Evolutionary conservation across 1,140 invertebrate genomes (phyloP).

Genomic region (Penaeus chinensis): DNA sequence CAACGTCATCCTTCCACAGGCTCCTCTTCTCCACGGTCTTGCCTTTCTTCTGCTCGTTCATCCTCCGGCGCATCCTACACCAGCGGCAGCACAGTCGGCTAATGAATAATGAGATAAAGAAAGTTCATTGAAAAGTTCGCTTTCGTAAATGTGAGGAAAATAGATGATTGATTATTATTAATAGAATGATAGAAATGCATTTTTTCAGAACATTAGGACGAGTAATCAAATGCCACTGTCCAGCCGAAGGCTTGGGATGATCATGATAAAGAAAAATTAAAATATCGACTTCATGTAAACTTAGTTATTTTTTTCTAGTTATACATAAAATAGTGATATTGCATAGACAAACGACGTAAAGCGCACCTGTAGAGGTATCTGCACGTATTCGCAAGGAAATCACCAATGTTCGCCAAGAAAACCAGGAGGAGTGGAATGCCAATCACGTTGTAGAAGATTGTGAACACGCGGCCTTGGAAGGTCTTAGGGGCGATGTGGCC

Average conservation of each 20-base stretch:
- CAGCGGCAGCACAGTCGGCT: slow-evolving; percentile 65
- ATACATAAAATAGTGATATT: background rate
- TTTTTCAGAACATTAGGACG: too few relatives aligned
- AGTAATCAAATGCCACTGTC: background rate
- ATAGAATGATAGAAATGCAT: background rate
- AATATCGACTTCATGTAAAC: background rate
- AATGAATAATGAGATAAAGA: background rate
- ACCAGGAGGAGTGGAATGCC: slow-evolving; percentile 67
- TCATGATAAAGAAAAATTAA: too few relatives aligned
- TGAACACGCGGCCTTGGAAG: slow-evolving; percentile 64
- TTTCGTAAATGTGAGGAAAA: background rate
- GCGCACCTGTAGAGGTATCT: slow-evolving; percentile 65
- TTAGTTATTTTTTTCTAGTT: too few relatives aligned
- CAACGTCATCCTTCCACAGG: slow-evolving; percentile 65
- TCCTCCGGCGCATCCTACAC: slow-evolving; percentile 63
- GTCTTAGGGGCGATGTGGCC: slow-evolving; percentile 67
- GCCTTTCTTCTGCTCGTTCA: slow-evolving; percentile 52
- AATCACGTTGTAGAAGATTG: slow-evolving; percentile 66
- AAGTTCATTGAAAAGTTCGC: background rate
- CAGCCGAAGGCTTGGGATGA: too few relatives aligned
- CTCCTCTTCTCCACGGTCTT: slow-evolving; percentile 27
- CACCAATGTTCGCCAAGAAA: slow-evolving; percentile 67
- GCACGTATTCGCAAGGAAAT: slow-evolving; percentile 65
- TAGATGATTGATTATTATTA: background rate
- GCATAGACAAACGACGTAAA: background rate